Evolutionary conservation across 2,797 vertebrate genomes (phyloP).

Genomic region (Dendrocincla fuliginosa): DNA sequence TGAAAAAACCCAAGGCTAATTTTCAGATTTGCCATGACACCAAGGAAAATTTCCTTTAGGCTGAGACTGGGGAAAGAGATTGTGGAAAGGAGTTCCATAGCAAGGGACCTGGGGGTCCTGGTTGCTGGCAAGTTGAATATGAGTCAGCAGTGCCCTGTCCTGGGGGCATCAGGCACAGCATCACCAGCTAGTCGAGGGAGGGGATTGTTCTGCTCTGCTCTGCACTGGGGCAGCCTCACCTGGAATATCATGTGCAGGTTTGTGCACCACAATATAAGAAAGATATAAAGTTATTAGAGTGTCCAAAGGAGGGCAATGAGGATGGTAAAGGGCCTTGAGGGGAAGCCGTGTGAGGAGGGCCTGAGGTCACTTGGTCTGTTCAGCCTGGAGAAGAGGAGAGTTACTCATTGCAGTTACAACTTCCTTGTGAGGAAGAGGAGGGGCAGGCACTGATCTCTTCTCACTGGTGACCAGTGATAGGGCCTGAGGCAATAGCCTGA

Average conservation of each 20-base stretch:
- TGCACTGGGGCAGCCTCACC: background rate
- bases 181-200: background rate
- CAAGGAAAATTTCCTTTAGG: background rate
- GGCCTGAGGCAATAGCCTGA: background rate
- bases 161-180: background rate
- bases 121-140: no score
- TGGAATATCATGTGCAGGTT: background rate
- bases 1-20: rapidly evolving
- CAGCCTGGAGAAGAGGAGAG: no score
- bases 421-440: no score
- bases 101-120: background rate
- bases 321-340: no score
- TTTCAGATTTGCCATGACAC: background rate
- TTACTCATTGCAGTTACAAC: no score
- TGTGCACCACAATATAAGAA: no score
- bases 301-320: no score
- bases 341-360: no score
- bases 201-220: background rate
- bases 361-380: no score
- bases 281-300: no score
- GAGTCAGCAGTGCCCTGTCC: background rate
- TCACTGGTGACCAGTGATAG: background rate
- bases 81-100: background rate
- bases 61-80: background rate
- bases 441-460: background rate